Base-by-base conservation (phyloP, 2,113 vertebrate species). In the Lucifuga dentata region DNA sequence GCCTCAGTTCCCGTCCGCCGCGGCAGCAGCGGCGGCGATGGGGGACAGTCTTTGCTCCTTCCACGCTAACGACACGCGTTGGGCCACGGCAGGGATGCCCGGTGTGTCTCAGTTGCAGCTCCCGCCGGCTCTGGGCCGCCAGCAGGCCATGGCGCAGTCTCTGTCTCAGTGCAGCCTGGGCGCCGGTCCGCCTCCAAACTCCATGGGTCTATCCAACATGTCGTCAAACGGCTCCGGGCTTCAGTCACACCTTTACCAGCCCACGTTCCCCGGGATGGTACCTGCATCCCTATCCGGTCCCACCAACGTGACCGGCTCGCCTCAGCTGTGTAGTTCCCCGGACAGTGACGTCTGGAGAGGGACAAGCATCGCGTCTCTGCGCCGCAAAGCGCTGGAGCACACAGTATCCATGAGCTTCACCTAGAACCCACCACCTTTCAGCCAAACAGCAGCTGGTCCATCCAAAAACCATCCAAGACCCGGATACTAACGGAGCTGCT, bases 401-500 rank as follows among this genome's bases (percentile, higher is more conserved):
- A 98, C 96, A 93, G 96, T 98, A 38, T 98, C 96, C 90, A 99
- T 99, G 96, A 98, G 96, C 80, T 99, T 98, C 93, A 97, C 97
- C 80, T 98, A 97, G 80, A 45, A 9, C 35, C 40, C 32, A 15
- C 38, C 2, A 40, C 8, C 56, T 57, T 59, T 60, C 39, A 13
- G 44, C 9, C 40, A 24, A 44, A 49, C 62, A 39, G 72, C 68
- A 55, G 60, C 44, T 52, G n/a, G n/a, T n/a, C n/a, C n/a, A n/a
- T n/a, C n/a, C n/a, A n/a, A n/a, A n/a, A n/a, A n/a, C n/a, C 63
- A 53, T 11, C 44, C 38, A 24, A 43, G 43, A 39, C 9, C 75
- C 55, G 78, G 85, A 87, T 78, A 40, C 48, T 38, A 20, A 16
- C 62, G 21, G 38, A 74, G 36, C 43, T 53, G 52, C 46, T 38